Percentiles rank a stretch among this genome's conserved stretches.
These are phyloP conservation scores for Dryobotodes eremita DNA, from an alignment of 2,888 invertebrate species.

Conservation along the genomic window DNA sequence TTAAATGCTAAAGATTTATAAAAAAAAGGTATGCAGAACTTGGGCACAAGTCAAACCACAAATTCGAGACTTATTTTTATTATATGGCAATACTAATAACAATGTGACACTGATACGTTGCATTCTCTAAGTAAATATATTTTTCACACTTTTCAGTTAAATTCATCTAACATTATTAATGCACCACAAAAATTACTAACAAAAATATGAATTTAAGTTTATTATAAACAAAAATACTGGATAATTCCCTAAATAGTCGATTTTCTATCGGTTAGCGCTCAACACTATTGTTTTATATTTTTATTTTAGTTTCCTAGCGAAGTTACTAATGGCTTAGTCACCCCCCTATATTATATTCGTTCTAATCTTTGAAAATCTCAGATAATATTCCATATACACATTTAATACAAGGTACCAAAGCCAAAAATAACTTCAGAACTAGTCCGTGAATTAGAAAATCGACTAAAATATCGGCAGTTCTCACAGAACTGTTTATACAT, in stretches of 20 bases:
- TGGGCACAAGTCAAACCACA: slow-evolving; percentile 26
- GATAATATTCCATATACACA: slow-evolving; percentile 10
- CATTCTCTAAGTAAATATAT: slow-evolving; percentile 50
- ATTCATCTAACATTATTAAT: slow-evolving; percentile 65
- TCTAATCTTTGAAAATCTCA: slow-evolving; percentile 17
- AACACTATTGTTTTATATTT: slow-evolving; percentile 18
- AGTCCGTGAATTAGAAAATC: slow-evolving; percentile 57
- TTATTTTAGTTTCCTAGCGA: slow-evolving; percentile 16
- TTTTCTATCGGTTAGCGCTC: slow-evolving; percentile 51
- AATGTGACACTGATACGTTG: slow-evolving; percentile 42
- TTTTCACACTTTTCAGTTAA: slow-evolving; percentile 56
- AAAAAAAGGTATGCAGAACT: slow-evolving; percentile 10
- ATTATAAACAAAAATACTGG: slow-evolving; percentile 67
- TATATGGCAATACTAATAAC: slow-evolving; percentile 36
- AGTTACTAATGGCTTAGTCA: slow-evolving; percentile 13
- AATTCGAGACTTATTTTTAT: slow-evolving; percentile 27
- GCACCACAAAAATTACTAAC: slow-evolving; percentile 71
- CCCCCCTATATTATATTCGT: not conserved
- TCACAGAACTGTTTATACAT: slow-evolving; percentile 63
- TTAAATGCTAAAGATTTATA: not conserved
- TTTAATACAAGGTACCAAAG: slow-evolving; percentile 10
- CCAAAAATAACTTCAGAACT: slow-evolving; percentile 26
- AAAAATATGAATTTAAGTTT: slow-evolving; percentile 71
- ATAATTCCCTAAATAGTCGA: slow-evolving; percentile 64
- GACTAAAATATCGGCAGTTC: slow-evolving; percentile 65